Evolutionary conservation across 2,888 invertebrate species (phyloP).

Genomic region (Boloria selene): DNA sequence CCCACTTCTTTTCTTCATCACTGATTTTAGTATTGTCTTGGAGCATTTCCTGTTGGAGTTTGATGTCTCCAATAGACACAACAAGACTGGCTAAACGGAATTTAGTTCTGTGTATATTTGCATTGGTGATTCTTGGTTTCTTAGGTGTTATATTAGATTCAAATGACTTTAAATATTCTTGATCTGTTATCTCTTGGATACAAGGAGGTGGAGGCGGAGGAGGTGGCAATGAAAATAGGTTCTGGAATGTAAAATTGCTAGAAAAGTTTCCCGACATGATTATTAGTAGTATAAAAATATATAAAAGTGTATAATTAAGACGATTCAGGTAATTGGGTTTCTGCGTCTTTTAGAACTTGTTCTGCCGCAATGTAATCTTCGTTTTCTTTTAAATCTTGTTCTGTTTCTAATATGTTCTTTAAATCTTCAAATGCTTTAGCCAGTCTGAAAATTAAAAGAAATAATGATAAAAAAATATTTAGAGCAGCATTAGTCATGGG

Average conservation of each 20-base stretch:
- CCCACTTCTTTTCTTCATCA: conserved; percentile 80
- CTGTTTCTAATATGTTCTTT: conserved; percentile 86
- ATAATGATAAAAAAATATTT: no score
- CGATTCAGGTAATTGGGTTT: conserved; percentile 78
- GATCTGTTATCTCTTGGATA: conserved; percentile 48
- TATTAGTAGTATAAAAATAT: conserved; percentile 51
- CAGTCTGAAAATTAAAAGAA: conserved; percentile 70
- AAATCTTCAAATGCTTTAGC: conserved; percentile 90
- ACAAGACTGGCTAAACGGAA: conserved; percentile 52
- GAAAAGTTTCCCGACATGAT: conserved; percentile 73
- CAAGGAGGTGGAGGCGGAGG: conserved; percentile 46
- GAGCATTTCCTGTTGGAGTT: conserved; percentile 64
- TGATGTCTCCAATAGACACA: conserved; percentile 50
- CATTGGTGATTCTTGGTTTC: conserved; percentile 33
- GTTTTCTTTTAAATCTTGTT: conserved; percentile 88
- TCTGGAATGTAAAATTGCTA: conserved; percentile 70
- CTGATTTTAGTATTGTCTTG: conserved; percentile 69
- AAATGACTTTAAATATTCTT: conserved; percentile 57
- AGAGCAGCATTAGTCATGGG: no score
- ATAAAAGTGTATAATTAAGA: conserved; percentile 48
- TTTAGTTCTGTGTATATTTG: conserved; percentile 53
- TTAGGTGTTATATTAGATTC: conserved; percentile 43
- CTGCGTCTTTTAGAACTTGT: conserved; percentile 85
- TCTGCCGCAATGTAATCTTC: conserved; percentile 87
- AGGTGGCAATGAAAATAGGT: conserved; percentile 50